These are phyloP conservation scores for Hyles lineata DNA, from an alignment of 2,888 invertebrate genomes.

Conservation along the genomic window DNA sequence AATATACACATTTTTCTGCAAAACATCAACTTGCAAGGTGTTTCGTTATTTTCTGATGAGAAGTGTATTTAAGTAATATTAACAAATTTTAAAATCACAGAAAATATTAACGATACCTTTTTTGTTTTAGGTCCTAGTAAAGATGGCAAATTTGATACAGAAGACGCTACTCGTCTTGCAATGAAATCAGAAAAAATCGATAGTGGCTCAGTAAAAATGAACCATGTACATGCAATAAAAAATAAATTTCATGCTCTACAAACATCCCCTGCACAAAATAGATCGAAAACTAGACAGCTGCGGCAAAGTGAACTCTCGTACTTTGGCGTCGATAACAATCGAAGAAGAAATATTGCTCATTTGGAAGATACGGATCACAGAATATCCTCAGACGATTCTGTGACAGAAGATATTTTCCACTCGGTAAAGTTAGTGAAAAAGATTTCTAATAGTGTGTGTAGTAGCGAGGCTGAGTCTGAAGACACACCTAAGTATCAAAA, in stretches of 20 bases:
- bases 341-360: constrained; percentile 41
- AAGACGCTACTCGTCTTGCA: neutral
- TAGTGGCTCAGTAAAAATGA: neutral
- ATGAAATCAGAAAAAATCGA: neutral
- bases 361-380: constrained; percentile 39
- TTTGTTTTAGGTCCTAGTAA: constrained; percentile 29
- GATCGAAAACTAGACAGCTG: constrained; percentile 77
- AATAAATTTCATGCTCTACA: constrained; percentile 54
- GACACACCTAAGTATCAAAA: constrained; percentile 76
- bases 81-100: neutral
- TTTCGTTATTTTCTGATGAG: too few species aligned
- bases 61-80: neutral
- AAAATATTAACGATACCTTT: neutral
- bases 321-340: constrained; percentile 74
- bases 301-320: constrained; percentile 86
- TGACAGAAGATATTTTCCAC: constrained; percentile 65
- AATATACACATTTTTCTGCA: too few species aligned
- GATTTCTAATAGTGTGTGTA: constrained; percentile 73
- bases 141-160: constrained; percentile 35
- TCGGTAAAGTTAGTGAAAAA: constrained; percentile 75
- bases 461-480: constrained; percentile 77
- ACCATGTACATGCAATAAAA: constrained; percentile 29
- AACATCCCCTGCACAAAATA: constrained; percentile 58
- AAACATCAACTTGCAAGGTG: too few species aligned
- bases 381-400: constrained; percentile 48